Evolutionary conservation across 35 echinoderm and acorn worm species (phyloP), one percentile per base, ranked within the genome.

Genomic region (Patiria miniata): DNA sequence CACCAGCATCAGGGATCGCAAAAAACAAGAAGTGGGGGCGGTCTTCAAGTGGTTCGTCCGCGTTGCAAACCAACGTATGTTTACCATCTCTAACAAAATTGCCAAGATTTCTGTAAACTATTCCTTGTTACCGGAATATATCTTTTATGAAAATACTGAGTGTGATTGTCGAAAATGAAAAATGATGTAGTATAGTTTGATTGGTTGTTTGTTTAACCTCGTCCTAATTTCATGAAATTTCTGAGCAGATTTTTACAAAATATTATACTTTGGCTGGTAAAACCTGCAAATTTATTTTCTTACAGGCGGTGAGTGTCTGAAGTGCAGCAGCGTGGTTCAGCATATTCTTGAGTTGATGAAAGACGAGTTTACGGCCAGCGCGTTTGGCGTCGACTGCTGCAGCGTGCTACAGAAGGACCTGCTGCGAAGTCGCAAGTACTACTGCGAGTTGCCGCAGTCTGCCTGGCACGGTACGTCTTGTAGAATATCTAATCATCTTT

Each of bases 321-420:
- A 68, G 9, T 78, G 78, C 14, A 37, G 51, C 26, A n/a, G 18
- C 7, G 23, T 94, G 42, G 83, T 94, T 5, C 52, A 90, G 2
- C 83, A 90, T 34, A 19, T 94, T 8, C 39, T 90, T 2, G 21
- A 36, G 0, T 34, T 94, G 38, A 39, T 94, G 60, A 90, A 83
- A 14, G 80, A 90, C 83, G 87, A 90, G 5, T 90, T 83, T 51
- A 42, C 39, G 23, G 61, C 52, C 61, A 79, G 37, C 51, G 52
- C 34, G 33, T 94, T 91, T 86, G 93, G 93, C n/a, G 89, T 52
- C 2, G 87, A 90, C n/a, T 94, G 93, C 37, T 94, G 93, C 61
- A 79, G 77, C 44, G 83, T 94, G 1, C 50, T 94, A 32, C 81
- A 38, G 37, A 89, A 61, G 61, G 93, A 94, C 10, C 40, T 94